Percentiles rank a stretch among this genome's conserved stretches.
Evolutionary conservation across 1,140 invertebrate species (phyloP).

Genomic region (Drosophila lacteicornis): DNA sequence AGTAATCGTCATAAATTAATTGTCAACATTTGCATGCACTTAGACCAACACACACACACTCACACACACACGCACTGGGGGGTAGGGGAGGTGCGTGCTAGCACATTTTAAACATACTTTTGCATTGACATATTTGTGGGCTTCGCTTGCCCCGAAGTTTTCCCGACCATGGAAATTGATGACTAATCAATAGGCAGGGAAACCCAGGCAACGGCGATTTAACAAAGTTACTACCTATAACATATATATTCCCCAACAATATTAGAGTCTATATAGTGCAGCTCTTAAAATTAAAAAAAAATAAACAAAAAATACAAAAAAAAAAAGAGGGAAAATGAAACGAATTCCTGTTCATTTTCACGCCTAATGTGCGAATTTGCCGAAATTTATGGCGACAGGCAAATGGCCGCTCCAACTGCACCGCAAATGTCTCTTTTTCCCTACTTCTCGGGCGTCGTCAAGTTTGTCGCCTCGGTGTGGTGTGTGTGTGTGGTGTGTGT

Average conservation of each 20-base stretch:
- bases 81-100: slow-evolving; percentile 12
- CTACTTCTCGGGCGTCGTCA: slow-evolving; percentile 27
- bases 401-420: slow-evolving; percentile 68
- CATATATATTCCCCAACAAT: background rate
- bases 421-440: slow-evolving; percentile 54
- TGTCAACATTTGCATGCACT: slow-evolving; percentile 83
- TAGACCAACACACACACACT: slow-evolving; percentile 56
- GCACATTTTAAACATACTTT: slow-evolving; percentile 73
- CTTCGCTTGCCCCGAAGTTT: slow-evolving; percentile 33
- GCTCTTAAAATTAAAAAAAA: background rate
- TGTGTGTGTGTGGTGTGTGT: slow-evolving; percentile 8
- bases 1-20: slow-evolving; percentile 83
- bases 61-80: slow-evolving; percentile 2
- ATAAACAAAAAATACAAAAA: background rate
- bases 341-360: slow-evolving; percentile 50
- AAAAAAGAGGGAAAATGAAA: slow-evolving; percentile 29
- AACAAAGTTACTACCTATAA: slow-evolving; percentile 22
- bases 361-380: slow-evolving; percentile 79
- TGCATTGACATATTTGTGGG: slow-evolving; percentile 67
- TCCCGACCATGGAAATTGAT: slow-evolving; percentile 63
- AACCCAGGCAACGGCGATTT: slow-evolving; percentile 61
- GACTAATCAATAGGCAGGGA: slow-evolving; percentile 69
- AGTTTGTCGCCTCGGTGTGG: slow-evolving; percentile 34
- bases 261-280: background rate
- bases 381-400: slow-evolving; percentile 75